A percentile compares a stretch with the other conserved stretches of the same genome.
Conservation (phyloP, 1,140 invertebrate species). For the Cotesia vestalis region DNA sequence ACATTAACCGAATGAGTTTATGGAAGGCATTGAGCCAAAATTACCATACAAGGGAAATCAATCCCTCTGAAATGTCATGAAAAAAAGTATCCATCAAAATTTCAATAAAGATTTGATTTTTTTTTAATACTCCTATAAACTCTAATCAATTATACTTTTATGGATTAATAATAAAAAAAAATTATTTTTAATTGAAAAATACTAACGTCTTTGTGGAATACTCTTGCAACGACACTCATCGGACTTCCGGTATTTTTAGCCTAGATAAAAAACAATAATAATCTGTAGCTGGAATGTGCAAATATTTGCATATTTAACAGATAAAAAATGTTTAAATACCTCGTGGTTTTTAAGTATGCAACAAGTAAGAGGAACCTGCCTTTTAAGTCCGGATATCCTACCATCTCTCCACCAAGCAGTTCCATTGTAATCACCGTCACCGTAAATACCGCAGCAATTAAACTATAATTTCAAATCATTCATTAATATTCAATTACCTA, state of each 20-base stretch:
- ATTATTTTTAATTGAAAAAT: constrained; percentile 12
- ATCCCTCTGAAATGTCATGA: too few relatives aligned
- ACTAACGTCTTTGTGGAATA: constrained; percentile 61
- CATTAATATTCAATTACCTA: neutral
- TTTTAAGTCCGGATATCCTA: constrained; percentile 51
- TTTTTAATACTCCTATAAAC: too few relatives aligned
- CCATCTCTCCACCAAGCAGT: constrained; percentile 64
- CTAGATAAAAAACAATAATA: constrained; percentile 47
- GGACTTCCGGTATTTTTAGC: constrained; percentile 61
- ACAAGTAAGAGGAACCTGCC: constrained; percentile 63
- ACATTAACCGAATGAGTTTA: too few relatives aligned
- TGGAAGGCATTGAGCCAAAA: too few relatives aligned
- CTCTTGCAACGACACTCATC: constrained; percentile 61
- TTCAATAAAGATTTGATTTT: too few relatives aligned
- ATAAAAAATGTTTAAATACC: constrained; percentile 44
- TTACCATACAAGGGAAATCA: too few relatives aligned
- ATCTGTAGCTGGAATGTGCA: neutral
- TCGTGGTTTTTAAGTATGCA: constrained; percentile 63
- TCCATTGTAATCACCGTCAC: constrained; percentile 64
- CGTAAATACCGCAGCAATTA: constrained; percentile 69
- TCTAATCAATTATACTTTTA: too few relatives aligned
- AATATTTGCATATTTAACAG: constrained; percentile 8
- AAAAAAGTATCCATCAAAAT: too few relatives aligned
- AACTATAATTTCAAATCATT: constrained; percentile 55
- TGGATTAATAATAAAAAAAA: neutral